These are phyloP conservation scores for Nematostella vectensis DNA, from an alignment of 92 coral and sea anemone genomes.

Conservation along the genomic window DNA sequence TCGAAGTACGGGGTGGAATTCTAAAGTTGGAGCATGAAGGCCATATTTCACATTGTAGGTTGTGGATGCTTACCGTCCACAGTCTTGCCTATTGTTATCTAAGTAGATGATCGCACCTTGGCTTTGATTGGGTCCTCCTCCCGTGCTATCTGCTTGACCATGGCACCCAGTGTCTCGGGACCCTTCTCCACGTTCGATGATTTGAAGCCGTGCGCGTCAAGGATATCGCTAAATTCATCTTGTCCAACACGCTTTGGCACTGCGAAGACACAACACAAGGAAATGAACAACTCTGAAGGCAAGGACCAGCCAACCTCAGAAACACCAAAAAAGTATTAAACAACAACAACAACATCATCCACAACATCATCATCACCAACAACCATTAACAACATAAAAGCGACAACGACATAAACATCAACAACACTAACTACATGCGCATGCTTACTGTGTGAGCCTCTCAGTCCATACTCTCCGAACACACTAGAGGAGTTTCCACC, in stretches of 20 bases:
- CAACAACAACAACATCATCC: too few relatives aligned
- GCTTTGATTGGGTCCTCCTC: conserved; percentile 88
- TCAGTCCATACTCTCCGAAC: conserved; percentile 87
- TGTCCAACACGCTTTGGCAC: conserved; percentile 77
- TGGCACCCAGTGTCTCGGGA: conserved; percentile 52
- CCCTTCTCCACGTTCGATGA: conserved; percentile 35
- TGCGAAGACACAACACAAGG: conserved; percentile 16
- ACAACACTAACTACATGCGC: too few relatives aligned
- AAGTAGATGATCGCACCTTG: conserved; percentile 63
- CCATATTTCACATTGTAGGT: too few relatives aligned
- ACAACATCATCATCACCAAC: conserved; percentile 5
- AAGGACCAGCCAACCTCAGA: too few relatives aligned
- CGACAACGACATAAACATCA: too few relatives aligned
- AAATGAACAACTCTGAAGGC: background rate
- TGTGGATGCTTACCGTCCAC: too few relatives aligned
- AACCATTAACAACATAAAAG: background rate
- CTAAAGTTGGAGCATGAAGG: too few relatives aligned
- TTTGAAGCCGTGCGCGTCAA: conserved; percentile 90
- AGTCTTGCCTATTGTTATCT: too few relatives aligned
- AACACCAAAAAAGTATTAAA: background rate
- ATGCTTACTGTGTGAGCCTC: conserved; percentile 47
- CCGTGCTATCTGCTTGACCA: conserved; percentile 51
- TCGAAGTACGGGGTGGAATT: too few relatives aligned
- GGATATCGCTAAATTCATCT: conserved; percentile 93
- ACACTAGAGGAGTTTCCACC: conserved; percentile 56